Evolutionary conservation across 2,113 vertebrate genomes (phyloP).

Genomic region (Guaruba guarouba): DNA sequence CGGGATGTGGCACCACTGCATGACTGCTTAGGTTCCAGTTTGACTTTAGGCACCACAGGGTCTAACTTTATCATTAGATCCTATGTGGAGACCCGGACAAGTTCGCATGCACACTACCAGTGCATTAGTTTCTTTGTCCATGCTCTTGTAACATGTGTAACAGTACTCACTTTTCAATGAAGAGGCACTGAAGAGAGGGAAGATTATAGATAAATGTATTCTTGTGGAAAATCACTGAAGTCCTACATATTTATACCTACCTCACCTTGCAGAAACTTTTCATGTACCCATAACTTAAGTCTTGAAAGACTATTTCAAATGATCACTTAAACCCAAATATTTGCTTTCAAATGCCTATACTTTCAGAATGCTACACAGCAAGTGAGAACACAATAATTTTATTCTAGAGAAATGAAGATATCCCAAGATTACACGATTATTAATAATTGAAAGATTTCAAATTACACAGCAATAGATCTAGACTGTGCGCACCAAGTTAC

Average conservation of each 20-base stretch:
- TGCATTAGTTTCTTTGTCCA: not conserved
- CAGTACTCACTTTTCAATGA: not conserved
- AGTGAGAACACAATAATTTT: not conserved
- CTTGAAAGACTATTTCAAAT: not conserved
- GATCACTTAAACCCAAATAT: not conserved
- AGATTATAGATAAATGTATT: not conserved
- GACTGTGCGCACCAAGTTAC: not conserved
- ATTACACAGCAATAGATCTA: not conserved
- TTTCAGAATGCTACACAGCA: not conserved
- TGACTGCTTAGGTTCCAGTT: not conserved
- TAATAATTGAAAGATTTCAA: not conserved
- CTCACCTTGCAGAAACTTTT: not conserved
- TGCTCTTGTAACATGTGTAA: not conserved
- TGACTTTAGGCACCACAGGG: not conserved
- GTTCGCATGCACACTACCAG: fast-evolving
- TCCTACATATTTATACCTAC: not conserved
- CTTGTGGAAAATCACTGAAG: not conserved
- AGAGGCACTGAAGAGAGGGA: not conserved
- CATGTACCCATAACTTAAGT: not conserved
- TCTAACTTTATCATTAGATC: not conserved
- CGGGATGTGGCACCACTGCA: fast-evolving
- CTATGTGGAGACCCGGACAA: fast-evolving
- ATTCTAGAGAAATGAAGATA: not conserved
- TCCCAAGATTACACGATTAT: not conserved
- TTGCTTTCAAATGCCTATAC: not conserved